Percentiles rank a stretch among this genome's conserved stretches.
phyloP scores from a whole-genome alignment of 92 coral and sea anemone genomes.

The Zoanthus gigantus region DNA sequence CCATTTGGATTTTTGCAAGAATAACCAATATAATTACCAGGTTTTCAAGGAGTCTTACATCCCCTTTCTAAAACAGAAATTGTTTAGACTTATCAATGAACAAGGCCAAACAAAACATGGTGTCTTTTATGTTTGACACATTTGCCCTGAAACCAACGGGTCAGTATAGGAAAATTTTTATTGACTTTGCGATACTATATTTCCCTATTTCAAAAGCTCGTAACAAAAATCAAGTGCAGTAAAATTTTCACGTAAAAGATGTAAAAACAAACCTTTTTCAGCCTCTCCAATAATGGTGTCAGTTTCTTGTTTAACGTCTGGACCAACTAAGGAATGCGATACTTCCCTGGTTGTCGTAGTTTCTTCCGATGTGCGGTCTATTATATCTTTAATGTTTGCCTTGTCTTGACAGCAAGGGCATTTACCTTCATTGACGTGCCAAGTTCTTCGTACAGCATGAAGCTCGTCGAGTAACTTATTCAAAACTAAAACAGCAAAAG shows the following conservation, averaged over 20 bases:
- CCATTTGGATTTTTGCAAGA: too few species aligned
- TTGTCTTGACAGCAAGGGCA: constrained; percentile 77
- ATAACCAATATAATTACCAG: too few species aligned
- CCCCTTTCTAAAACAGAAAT: too few species aligned
- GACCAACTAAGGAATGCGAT: not conserved
- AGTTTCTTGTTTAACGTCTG: constrained; percentile 13
- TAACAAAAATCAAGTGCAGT: too few species aligned
- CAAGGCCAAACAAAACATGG: too few species aligned
- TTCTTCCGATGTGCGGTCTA: constrained; percentile 4
- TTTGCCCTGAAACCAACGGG: too few species aligned
- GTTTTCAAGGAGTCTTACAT: too few species aligned
- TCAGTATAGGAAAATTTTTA: too few species aligned
- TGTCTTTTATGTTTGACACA: too few species aligned
- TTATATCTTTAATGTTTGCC: not conserved
- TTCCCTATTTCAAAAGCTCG: not conserved
- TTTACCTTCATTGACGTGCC: constrained; percentile 71
- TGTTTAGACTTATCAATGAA: too few species aligned
- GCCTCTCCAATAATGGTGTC: not conserved
- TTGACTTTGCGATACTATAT: not conserved
- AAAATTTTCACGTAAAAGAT: too few species aligned
- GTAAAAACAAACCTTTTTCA: constrained; percentile 2
- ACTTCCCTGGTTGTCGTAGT: not conserved
- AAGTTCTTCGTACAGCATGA: constrained; percentile 75
- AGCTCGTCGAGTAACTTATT: constrained; percentile 82
- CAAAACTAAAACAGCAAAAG: constrained; percentile 61